Evolutionary conservation across 2,113 vertebrate species (phyloP).

Genomic region (Pseudopipra pipra): DNA sequence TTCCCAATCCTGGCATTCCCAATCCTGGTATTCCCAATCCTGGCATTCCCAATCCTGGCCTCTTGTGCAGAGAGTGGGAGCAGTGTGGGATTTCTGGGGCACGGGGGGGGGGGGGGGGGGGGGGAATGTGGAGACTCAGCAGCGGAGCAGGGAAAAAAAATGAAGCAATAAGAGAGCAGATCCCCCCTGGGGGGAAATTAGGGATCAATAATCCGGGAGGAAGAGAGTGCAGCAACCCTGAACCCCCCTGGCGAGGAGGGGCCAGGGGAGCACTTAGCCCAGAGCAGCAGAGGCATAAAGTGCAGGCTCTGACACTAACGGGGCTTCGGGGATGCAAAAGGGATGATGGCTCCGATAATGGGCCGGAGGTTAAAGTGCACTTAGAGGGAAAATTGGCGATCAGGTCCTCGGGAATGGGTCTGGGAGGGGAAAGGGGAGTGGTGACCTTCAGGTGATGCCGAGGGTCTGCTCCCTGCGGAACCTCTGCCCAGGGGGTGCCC

Average conservation of each 20-base stretch:
- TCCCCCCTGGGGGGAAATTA: background rate
- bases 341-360: background rate
- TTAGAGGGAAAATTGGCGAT: background rate
- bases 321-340: background rate
- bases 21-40: background rate
- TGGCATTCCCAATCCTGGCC: background rate
- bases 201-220: background rate
- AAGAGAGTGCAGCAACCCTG: background rate
- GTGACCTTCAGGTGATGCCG: background rate
- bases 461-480: accelerated
- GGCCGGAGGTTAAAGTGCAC: accelerated
- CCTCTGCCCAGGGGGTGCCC: background rate
- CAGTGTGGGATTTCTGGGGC: accelerated
- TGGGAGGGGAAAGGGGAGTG: background rate
- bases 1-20: background rate
- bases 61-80: background rate
- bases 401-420: background rate
- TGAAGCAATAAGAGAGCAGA: accelerated
- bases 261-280: background rate
- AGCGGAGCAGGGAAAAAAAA: background rate
- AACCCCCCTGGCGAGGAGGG: background rate
- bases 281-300: background rate
- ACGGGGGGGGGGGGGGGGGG: background rate
- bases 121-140: too few species aligned
- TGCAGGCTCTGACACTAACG: background rate